A percentile compares a stretch with the other conserved stretches of the same genome.
These are phyloP conservation scores for Hylaeus anthracinus DNA, from an alignment of 1,140 invertebrate species.

Conservation along the genomic window DNA sequence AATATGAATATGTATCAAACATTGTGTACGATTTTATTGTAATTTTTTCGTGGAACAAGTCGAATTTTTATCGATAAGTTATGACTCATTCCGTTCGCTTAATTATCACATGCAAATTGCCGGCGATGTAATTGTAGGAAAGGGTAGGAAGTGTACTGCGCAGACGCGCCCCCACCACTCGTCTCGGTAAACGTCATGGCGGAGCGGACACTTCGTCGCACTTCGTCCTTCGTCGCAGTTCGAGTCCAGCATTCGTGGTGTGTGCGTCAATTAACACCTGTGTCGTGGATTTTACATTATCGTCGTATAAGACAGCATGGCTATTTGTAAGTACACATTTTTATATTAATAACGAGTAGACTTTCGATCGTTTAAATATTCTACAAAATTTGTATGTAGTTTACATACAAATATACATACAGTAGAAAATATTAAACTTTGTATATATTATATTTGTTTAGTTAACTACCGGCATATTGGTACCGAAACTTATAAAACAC, in stretches of 20 bases:
- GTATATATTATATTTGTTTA: too few species aligned
- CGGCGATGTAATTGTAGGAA: background rate
- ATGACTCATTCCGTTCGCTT: slow-evolving; percentile 38
- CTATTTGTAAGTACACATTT: slow-evolving; percentile 50
- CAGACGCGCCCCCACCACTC: background rate
- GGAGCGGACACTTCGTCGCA: slow-evolving; percentile 24
- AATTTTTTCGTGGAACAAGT: background rate
- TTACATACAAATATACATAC: too few species aligned
- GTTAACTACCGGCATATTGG: background rate
- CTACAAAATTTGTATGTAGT: too few species aligned
- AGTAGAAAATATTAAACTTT: too few species aligned
- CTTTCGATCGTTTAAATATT: background rate
- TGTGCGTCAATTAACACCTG: background rate
- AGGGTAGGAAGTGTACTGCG: background rate
- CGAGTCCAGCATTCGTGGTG: slow-evolving; percentile 13
- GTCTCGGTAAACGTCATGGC: slow-evolving; percentile 14
- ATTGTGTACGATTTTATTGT: background rate
- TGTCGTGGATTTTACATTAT: background rate
- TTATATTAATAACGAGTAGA: background rate
- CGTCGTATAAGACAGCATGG: slow-evolving; percentile 40
- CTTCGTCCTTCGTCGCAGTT: slow-evolving; percentile 48
- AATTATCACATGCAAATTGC: slow-evolving; percentile 38
- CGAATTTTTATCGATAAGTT: slow-evolving; percentile 19
- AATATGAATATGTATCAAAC: background rate
- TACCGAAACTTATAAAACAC: background rate